Evolutionary conservation across 2,797 vertebrate species (phyloP).

Genomic region (Channa striata): DNA sequence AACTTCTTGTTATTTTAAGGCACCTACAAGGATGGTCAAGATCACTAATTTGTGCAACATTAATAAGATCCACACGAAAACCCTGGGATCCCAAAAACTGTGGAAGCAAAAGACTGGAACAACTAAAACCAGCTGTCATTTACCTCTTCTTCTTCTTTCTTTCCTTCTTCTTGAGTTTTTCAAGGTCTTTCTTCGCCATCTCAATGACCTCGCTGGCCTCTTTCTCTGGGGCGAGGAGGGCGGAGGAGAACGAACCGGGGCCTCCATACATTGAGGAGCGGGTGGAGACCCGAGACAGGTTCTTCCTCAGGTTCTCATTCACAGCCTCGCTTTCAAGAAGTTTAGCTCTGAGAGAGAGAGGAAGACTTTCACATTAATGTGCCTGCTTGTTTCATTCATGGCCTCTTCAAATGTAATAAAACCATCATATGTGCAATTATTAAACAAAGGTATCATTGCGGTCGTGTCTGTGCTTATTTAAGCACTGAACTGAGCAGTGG

Average conservation of each 20-base stretch:
- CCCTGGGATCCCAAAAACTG: too few species aligned
- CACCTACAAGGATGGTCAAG: background rate
- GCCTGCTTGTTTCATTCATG: background rate
- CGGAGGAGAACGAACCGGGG: constrained; percentile 83
- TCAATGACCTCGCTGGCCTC: constrained; percentile 94
- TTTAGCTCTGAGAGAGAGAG: constrained; percentile 87
- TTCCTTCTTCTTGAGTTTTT: constrained; percentile 96
- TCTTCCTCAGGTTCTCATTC: constrained; percentile 93
- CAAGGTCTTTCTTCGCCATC: constrained; percentile 95
- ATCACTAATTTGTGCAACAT: background rate
- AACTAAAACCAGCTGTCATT: too few species aligned
- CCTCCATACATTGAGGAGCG: constrained; percentile 88
- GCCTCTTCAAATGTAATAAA: too few species aligned
- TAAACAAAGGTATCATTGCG: background rate
- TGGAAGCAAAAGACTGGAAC: background rate
- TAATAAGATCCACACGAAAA: background rate
- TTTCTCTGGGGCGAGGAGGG: constrained; percentile 88
- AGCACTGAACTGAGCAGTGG: background rate
- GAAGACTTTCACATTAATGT: background rate
- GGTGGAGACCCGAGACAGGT: constrained; percentile 89
- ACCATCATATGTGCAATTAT: background rate
- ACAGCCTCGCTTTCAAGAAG: constrained; percentile 95
- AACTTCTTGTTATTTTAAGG: accelerated
- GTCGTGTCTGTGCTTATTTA: too few species aligned
- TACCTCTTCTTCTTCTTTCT: constrained; percentile 98